Evolutionary conservation across 2,113 vertebrate species (phyloP).

Genomic region (Camelus dromedarius): DNA sequence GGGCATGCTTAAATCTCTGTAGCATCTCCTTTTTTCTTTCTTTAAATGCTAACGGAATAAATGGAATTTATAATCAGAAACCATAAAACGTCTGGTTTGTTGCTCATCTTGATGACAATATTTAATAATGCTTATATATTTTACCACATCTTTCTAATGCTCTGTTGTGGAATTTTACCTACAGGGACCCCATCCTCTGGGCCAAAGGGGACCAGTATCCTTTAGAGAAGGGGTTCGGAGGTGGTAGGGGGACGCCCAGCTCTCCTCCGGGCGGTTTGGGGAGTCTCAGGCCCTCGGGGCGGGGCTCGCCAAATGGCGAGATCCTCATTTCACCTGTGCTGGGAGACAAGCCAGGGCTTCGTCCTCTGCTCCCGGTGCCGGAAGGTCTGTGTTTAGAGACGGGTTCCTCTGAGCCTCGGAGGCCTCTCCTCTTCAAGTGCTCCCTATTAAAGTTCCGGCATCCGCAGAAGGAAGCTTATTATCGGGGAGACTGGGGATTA

Average conservation of each 20-base stretch:
- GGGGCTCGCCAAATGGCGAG: accelerated
- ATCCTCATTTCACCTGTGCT: not conserved
- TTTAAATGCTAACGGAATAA: conserved; percentile 85
- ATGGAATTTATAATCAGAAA: conserved; percentile 86
- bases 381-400: not conserved
- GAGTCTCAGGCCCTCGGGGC: not conserved
- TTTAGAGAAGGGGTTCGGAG: not conserved
- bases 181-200: conserved; percentile 72
- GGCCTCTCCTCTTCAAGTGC: not conserved
- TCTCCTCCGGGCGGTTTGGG: not conserved
- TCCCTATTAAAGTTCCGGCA: not conserved
- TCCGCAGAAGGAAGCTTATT: not conserved
- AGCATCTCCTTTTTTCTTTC: conserved; percentile 83
- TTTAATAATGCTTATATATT: conserved; percentile 86
- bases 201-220: conserved; percentile 23
- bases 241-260: accelerated
- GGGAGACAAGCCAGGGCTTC: not conserved
- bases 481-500: not conserved
- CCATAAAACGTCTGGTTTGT: conserved; percentile 87
- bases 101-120: conserved; percentile 85
- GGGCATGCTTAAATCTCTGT: conserved; percentile 78
- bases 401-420: not conserved
- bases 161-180: conserved; percentile 84
- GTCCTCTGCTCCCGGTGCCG: no score
- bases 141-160: conserved; percentile 83